Evolutionary conservation across 23 tunicate species (phyloP).

Genomic region (Ciona savignyi): DNA sequence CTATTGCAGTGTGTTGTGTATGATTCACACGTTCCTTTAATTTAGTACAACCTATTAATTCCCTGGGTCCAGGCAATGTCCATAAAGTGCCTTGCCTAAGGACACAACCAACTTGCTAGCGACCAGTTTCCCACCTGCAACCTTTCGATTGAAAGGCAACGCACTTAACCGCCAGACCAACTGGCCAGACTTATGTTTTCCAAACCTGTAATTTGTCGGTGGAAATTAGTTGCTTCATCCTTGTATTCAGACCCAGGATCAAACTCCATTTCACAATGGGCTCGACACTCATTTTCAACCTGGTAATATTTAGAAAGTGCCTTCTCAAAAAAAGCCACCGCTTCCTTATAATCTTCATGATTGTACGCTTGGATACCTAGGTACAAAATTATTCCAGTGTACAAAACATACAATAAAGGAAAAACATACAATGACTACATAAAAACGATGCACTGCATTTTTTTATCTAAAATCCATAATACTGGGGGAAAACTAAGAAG

Average conservation of each 20-base stretch:
- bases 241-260: slow-evolving; percentile 42
- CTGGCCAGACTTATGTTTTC: too few species aligned
- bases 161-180: too few species aligned
- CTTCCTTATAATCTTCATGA: slow-evolving; percentile 52
- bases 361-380: slow-evolving; percentile 55
- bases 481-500: too few species aligned
- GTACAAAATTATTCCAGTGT: neutral
- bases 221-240: slow-evolving; percentile 24
- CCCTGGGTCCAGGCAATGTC: too few species aligned
- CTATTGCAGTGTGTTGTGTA: too few species aligned
- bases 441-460: neutral
- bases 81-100: too few species aligned
- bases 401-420: neutral
- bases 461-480: neutral
- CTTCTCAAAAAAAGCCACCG: slow-evolving; percentile 30
- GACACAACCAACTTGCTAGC: too few species aligned
- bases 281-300: slow-evolving; percentile 47
- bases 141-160: too few species aligned
- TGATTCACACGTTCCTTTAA: too few species aligned
- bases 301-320: slow-evolving; percentile 36
- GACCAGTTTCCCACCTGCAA: too few species aligned
- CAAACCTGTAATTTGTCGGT: slow-evolving; percentile 35
- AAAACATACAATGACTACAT: slow-evolving; percentile 3
- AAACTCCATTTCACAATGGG: slow-evolving; percentile 62
- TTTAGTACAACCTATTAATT: too few species aligned